These are phyloP conservation scores for Pandemis corylana DNA, from an alignment of 2,888 invertebrate genomes.

Conservation along the genomic window DNA sequence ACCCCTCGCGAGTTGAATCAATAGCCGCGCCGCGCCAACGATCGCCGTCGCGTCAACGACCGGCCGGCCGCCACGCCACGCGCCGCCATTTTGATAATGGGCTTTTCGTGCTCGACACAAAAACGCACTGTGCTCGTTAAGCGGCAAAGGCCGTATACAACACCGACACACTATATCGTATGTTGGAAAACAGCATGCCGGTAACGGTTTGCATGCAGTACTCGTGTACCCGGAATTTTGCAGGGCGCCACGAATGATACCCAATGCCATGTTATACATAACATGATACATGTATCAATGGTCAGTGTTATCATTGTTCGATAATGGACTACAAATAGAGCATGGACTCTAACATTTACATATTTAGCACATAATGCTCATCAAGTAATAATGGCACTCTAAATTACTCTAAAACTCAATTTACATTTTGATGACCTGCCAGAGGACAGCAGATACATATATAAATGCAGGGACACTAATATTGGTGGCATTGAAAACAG, in stretches of 20 bases:
- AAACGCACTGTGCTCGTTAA: slow-evolving; percentile 41
- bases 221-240: slow-evolving; percentile 30
- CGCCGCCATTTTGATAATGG: slow-evolving; percentile 81
- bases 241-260: slow-evolving; percentile 33
- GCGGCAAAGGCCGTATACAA: background rate
- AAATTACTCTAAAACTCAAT: slow-evolving; percentile 9
- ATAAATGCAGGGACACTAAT: background rate
- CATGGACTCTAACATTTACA: slow-evolving; percentile 1
- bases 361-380: background rate
- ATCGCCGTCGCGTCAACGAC: slow-evolving; percentile 65
- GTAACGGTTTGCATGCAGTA: slow-evolving; percentile 27
- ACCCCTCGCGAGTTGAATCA: slow-evolving; percentile 55
- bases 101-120: slow-evolving; percentile 54
- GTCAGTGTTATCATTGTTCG: slow-evolving; percentile 32
- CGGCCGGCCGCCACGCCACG: slow-evolving; percentile 59
- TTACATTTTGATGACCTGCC: slow-evolving; percentile 33
- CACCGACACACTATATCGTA: background rate
- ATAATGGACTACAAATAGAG: slow-evolving; percentile 21
- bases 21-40: slow-evolving; percentile 74
- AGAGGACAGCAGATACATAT: background rate
- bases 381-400: slow-evolving; percentile 2
- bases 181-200: slow-evolving; percentile 29
- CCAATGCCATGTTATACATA: slow-evolving; percentile 19
- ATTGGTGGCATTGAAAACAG: slow-evolving; percentile 5
- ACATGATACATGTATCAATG: slow-evolving; percentile 19